Percentiles rank a stretch among this genome's conserved stretches.
These are phyloP conservation scores for Boleophthalmus pectinirostris DNA, from an alignment of 2,113 vertebrate genomes.

Conservation along the genomic window DNA sequence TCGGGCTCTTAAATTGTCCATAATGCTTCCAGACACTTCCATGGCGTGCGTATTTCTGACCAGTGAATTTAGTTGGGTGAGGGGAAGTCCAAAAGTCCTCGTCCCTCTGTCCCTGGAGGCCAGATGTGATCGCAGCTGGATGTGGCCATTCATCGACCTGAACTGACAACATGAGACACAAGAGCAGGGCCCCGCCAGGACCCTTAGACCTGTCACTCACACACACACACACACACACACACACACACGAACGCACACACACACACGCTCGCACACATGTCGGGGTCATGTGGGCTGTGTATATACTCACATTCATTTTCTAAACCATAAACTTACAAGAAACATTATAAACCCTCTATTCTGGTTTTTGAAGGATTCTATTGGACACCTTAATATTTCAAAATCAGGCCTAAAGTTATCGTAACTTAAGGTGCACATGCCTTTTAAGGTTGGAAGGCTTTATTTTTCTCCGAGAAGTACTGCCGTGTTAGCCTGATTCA, in stretches of 20 bases:
- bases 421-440: no score
- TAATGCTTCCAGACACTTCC: background rate
- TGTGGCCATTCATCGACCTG: conserved; percentile 42
- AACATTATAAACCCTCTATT: background rate
- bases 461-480: no score
- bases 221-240: conserved; percentile 8
- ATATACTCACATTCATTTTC: background rate
- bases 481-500: no score
- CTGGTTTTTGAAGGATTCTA: background rate
- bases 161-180: conserved; percentile 47
- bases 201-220: conserved; percentile 38
- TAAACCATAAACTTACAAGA: background rate
- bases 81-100: conserved; percentile 30
- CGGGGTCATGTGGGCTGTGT: background rate
- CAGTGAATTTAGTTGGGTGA: background rate
- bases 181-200: conserved; percentile 41
- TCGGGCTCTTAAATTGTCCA: background rate
- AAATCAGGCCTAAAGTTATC: no score
- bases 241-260: conserved; percentile 24
- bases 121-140: conserved; percentile 68
- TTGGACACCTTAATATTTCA: no score
- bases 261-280: conserved; percentile 9
- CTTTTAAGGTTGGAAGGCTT: no score
- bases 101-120: conserved; percentile 43
- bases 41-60: background rate